Evolutionary conservation across 2,888 invertebrate species (phyloP).

Genomic region (Leucophora obtusa): DNA sequence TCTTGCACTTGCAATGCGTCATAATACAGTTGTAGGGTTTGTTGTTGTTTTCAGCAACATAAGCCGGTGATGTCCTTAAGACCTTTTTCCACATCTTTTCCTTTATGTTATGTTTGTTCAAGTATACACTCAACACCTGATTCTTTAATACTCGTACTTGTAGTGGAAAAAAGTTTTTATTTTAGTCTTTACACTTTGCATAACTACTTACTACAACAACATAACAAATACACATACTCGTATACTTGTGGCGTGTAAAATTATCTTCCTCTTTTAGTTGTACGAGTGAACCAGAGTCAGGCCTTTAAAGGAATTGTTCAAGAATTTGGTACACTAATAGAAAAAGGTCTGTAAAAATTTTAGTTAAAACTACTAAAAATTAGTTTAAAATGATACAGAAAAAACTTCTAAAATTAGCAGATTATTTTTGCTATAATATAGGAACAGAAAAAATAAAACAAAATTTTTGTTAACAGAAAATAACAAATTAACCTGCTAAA

Average conservation of each 20-base stretch:
- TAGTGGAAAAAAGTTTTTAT: constrained; percentile 1
- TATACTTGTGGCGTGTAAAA: constrained; percentile 29
- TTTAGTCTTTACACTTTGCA: constrained; percentile 15
- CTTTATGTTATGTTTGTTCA: constrained; percentile 10
- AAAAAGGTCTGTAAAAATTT: too few relatives aligned
- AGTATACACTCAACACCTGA: constrained; percentile 56
- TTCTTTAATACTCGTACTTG: constrained; percentile 31
- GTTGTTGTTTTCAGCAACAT: constrained; percentile 13
- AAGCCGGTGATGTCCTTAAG: constrained; percentile 46
- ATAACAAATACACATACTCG: constrained; percentile 8
- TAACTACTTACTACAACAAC: not conserved
- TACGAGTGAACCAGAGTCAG: not conserved
- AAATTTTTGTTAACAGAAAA: too few relatives aligned
- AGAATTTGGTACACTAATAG: too few relatives aligned
- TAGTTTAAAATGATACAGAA: too few relatives aligned
- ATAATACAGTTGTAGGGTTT: constrained; percentile 4
- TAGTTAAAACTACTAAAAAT: too few relatives aligned
- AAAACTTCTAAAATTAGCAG: too few relatives aligned
- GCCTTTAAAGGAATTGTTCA: not conserved
- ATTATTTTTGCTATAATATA: too few relatives aligned
- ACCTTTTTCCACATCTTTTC: constrained; percentile 11
- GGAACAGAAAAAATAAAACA: too few relatives aligned
- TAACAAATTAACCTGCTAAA: too few relatives aligned
- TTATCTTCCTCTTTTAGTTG: not conserved
- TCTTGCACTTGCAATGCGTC: constrained; percentile 32